Conservation (phyloP, 2,113 vertebrate genomes). For the Syrrhaptes paradoxus region DNA sequence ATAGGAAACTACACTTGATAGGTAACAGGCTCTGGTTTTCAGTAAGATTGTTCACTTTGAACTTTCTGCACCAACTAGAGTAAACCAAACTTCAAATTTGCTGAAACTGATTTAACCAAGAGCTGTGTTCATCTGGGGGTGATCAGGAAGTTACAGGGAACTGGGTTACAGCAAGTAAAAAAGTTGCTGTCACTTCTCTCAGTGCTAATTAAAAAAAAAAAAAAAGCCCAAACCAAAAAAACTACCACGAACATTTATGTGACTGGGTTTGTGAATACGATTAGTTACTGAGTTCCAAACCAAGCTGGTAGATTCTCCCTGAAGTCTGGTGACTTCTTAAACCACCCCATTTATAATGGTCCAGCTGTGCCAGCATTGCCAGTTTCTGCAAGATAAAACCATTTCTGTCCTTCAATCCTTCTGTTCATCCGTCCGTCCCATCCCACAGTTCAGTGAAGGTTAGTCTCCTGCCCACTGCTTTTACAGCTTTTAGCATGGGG, state of each 20-base stretch:
- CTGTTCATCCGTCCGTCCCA: background rate
- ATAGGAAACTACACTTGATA: background rate
- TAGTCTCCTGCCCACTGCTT: background rate
- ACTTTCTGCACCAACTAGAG: background rate
- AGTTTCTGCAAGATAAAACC: background rate
- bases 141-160: background rate
- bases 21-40: background rate
- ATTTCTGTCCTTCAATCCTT: background rate
- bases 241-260: background rate
- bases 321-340: background rate
- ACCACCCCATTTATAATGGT: background rate
- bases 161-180: background rate
- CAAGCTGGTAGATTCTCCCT: background rate
- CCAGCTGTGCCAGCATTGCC: background rate
- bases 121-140: background rate
- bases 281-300: background rate
- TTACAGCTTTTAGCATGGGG: background rate
- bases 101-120: background rate
- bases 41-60: background rate
- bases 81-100: background rate
- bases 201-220: background rate
- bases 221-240: background rate
- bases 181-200: background rate
- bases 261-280: background rate
- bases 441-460: background rate